Conservation (phyloP, 1,140 invertebrate genomes). For the Spodoptera frugiperda region DNA sequence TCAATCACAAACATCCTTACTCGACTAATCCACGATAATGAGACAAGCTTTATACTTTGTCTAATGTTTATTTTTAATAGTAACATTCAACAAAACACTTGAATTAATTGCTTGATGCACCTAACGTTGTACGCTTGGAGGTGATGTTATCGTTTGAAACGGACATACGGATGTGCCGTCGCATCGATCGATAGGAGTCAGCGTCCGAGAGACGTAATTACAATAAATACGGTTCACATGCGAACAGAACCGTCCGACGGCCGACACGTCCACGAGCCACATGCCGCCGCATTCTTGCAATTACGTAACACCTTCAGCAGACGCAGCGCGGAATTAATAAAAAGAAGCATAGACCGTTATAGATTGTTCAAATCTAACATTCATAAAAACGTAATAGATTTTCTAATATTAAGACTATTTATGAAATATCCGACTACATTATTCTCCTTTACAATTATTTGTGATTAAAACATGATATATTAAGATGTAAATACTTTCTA, state of each 20-base stretch:
- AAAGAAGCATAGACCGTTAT: constrained; percentile 21
- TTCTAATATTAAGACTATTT: too few species aligned
- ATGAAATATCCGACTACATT: too few species aligned
- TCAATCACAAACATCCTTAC: neutral
- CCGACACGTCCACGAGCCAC: constrained; percentile 55
- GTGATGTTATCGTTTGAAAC: constrained; percentile 57
- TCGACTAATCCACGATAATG: neutral
- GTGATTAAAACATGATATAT: too few species aligned
- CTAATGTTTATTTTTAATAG: too few species aligned
- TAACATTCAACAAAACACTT: neutral
- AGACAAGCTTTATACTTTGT: neutral
- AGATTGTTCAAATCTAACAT: too few species aligned
- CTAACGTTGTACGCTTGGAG: constrained; percentile 47
- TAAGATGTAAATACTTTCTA: too few species aligned
- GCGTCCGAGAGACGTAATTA: constrained; percentile 70
- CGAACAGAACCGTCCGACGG: constrained; percentile 63
- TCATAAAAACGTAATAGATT: too few species aligned
- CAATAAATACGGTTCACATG: constrained; percentile 76
- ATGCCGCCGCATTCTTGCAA: constrained; percentile 64
- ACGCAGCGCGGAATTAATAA: constrained; percentile 40
- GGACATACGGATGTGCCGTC: constrained; percentile 54
- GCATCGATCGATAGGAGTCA: constrained; percentile 56
- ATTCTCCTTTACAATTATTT: neutral
- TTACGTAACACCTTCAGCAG: constrained; percentile 62
- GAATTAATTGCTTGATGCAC: constrained; percentile 37